Evolutionary conservation across 2,113 vertebrate genomes (phyloP), one percentile per base, ranked within the genome.

Genomic region (Fukomys damarensis): DNA sequence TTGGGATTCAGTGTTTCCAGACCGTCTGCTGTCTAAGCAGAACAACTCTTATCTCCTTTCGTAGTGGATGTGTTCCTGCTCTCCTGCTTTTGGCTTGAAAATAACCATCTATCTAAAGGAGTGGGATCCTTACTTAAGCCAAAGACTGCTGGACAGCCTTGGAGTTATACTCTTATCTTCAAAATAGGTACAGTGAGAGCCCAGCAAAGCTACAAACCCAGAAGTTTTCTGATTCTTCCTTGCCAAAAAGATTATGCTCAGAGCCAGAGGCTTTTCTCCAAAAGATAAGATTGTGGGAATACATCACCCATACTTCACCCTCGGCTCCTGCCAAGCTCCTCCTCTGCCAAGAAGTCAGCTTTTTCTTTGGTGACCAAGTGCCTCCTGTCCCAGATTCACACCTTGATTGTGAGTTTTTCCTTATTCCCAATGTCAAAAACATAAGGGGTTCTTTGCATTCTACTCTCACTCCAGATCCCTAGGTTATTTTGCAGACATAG

Each of bases 51-150:
- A 86, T 74, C 87, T 93, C 58, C 58, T 70, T 81, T 41, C 46
- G 17, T 1, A 26, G 79, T 76, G 61, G n/a, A 65, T 72, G 19
- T 65, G 20, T 93, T 95, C 56, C 93, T 88, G 63, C 19, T 56
- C 58, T 92, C 56, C 83, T 56, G 88, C 38, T 84, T 84, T 82
- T 94, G 83, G 86, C 95, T 95, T 74, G 43, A 89, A 90, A 94
- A 70, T n/a, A 81, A 41, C 3, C 14, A 84, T 46, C 61, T 89
- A 38, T 58, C 87, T 91, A 76, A 82, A 89, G 41, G 86, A 80
- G 74, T 32, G 22, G 26, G 86, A 92, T 65, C 91, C 84, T 96
- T 91, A 58, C 54, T 95, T 92, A 87, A n/a, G 38, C 52, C 56
- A 19, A 74, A 87, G 52, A 74, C 52, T 65, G 19, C 30, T 59